These are phyloP conservation scores for Scaptomyza reducta DNA, from an alignment of 2,888 invertebrate species.

Conservation along the genomic window DNA sequence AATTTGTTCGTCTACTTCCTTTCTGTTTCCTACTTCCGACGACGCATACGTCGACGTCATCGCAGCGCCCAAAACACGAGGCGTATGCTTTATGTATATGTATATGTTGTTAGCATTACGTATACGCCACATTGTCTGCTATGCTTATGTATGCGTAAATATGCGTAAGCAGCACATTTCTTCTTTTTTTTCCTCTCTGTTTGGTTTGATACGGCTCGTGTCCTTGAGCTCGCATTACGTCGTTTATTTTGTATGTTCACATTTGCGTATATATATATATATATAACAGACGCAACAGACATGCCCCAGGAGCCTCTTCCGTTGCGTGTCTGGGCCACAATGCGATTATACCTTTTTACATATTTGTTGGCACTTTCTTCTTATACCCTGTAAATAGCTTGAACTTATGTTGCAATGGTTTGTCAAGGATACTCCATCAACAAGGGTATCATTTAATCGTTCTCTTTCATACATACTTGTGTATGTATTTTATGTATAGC, in stretches of 20 bases:
- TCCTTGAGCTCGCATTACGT: constrained; percentile 69
- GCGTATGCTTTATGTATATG: constrained; percentile 65
- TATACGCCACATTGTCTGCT: constrained; percentile 54
- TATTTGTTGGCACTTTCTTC: background rate
- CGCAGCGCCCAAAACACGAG: constrained; percentile 26
- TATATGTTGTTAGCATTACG: constrained; percentile 50
- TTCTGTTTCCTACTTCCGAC: constrained; percentile 61
- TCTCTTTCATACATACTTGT: background rate
- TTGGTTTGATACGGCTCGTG: constrained; percentile 40
- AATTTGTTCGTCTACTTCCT: constrained; percentile 40
- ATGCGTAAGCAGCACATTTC: constrained; percentile 58
- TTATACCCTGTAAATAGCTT: constrained; percentile 23
- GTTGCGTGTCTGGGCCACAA: constrained; percentile 19
- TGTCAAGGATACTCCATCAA: no score
- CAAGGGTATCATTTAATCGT: constrained; percentile 3
- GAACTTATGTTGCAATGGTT: background rate
- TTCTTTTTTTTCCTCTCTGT: background rate
- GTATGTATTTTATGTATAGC: background rate
- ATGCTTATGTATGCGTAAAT: constrained; percentile 54
- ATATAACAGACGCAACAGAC: constrained; percentile 13
- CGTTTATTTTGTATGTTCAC: constrained; percentile 35
- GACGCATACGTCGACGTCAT: constrained; percentile 33
- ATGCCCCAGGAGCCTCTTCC: constrained; percentile 44
- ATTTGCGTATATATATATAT: constrained; percentile 5
- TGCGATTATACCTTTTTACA: background rate